Percentiles rank a stretch among this genome's conserved stretches.
These are phyloP conservation scores for Microcebus ravelobensis DNA, from an alignment of 2,113 vertebrate species.

Conservation along the genomic window DNA sequence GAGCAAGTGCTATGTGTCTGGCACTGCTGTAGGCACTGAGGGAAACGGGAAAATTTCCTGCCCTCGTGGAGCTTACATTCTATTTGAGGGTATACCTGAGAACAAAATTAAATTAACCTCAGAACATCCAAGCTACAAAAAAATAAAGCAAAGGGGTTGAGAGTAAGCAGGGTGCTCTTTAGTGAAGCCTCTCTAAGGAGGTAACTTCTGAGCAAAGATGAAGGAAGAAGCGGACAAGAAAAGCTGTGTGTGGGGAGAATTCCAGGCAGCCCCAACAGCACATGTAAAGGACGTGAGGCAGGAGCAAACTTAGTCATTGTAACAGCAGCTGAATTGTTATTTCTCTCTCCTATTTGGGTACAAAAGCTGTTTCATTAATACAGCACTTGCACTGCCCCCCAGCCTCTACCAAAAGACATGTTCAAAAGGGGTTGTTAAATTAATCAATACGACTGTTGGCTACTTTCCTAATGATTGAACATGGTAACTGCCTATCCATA, in stretches of 20 bases:
- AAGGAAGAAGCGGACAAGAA: not conserved
- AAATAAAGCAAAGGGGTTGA: not conserved
- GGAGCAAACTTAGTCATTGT: not conserved
- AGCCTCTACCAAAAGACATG: not conserved
- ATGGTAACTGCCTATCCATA: not conserved
- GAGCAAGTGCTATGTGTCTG: not conserved
- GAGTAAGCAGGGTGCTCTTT: not conserved
- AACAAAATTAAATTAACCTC: not conserved
- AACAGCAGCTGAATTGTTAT: not conserved
- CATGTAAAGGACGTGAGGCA: not conserved
- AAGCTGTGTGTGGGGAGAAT: not conserved
- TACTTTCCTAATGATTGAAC: not conserved
- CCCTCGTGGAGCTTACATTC: not conserved
- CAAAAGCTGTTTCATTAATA: constrained; percentile 4
- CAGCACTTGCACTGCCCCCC: not conserved
- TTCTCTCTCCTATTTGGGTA: not conserved
- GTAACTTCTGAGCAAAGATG: not conserved
- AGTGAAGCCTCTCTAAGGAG: not conserved
- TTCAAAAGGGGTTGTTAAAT: not conserved
- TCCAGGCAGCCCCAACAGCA: not conserved
- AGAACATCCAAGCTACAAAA: not conserved
- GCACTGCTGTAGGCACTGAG: not conserved
- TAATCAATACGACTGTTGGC: not conserved
- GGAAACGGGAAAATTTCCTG: not conserved
- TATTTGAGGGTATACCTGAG: not conserved